Conservation (phyloP, 2,113 vertebrate species). For the Antennarius striatus region DNA sequence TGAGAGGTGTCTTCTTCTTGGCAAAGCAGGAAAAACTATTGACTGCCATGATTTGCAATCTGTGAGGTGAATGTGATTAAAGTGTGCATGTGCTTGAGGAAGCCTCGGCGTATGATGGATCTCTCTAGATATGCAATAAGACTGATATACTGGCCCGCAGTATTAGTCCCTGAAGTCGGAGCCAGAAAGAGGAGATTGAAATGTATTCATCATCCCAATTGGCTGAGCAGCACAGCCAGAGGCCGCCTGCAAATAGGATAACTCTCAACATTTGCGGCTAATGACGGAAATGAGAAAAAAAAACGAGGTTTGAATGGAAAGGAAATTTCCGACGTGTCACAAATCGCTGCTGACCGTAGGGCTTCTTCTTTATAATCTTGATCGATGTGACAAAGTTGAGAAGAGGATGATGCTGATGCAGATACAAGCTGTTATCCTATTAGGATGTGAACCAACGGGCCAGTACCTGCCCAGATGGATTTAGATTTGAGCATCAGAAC, state of each 20-base stretch:
- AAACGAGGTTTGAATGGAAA: slow-evolving; percentile 8
- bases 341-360: slow-evolving; percentile 9
- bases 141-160: slow-evolving; percentile 42
- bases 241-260: slow-evolving; percentile 51
- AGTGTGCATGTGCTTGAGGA: slow-evolving; percentile 42
- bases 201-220: slow-evolving; percentile 61
- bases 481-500: no score
- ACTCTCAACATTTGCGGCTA: slow-evolving; percentile 37
- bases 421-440: no score
- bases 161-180: slow-evolving; percentile 29
- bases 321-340: neutral
- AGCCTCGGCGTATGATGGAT: slow-evolving; percentile 47
- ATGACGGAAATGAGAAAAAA: slow-evolving; percentile 26
- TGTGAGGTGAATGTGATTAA: slow-evolving; percentile 21
- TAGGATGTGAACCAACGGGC: no score
- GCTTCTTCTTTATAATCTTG: neutral
- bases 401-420: no score
- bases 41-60: slow-evolving; percentile 21
- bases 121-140: slow-evolving; percentile 63
- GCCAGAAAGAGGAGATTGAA: slow-evolving; percentile 64
- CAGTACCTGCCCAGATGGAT: no score
- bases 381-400: no score
- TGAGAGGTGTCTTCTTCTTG: slow-evolving; percentile 10
- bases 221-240: slow-evolving; percentile 32
- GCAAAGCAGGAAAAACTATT: neutral